Evolutionary conservation across 2,888 invertebrate species (phyloP), one percentile per base, ranked within the genome.

Genomic region (Diloba caeruleocephala): DNA sequence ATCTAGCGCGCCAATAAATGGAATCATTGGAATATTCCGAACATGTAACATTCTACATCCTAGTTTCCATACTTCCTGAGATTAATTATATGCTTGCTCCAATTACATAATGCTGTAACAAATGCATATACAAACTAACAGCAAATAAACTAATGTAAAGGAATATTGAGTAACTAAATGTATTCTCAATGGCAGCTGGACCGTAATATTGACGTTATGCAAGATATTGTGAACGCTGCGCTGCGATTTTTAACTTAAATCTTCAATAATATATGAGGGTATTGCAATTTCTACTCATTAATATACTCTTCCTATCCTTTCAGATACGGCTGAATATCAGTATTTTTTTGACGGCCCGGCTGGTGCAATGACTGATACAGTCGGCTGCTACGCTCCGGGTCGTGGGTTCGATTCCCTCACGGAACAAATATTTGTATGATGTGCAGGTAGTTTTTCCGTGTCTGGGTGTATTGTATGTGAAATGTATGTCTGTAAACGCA

Each of bases 131-230:
- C 19, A 48, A 60, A 55, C 54, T 54, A 72, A 73, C 74, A 79
- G 68, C 76, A 64, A n/a, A 74, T 74, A 71, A 79, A 79, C 74
- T 74, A 77, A 81, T 81, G 70, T 67, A 71, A 78, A 73, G 79
- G 76, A 76, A 77, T 71, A 84, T 90, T 87, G 76, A 66, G 81
- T 74, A 89, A 90, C 76, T 38, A 58, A 59, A 77, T 78, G 72
- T 80, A 84, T 85, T 82, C 85, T 85, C 77, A 76, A 83, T 82
- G 77, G 76, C 79, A 81, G 79, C 79, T 82, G 76, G 77, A 81
- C 78, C 78, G 81, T 81, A 78, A 71, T 74, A 71, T 71, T 39
- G 54, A 46, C 8, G 69, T 87, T 88, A 82, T 74, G 81, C 80
- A 85, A 87, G 63, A 58, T 61, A 60, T 61, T 63, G 69, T 74